Evolutionary conservation across 2,113 vertebrate genomes (phyloP).

Genomic region (Pygoscelis antarcticus): DNA sequence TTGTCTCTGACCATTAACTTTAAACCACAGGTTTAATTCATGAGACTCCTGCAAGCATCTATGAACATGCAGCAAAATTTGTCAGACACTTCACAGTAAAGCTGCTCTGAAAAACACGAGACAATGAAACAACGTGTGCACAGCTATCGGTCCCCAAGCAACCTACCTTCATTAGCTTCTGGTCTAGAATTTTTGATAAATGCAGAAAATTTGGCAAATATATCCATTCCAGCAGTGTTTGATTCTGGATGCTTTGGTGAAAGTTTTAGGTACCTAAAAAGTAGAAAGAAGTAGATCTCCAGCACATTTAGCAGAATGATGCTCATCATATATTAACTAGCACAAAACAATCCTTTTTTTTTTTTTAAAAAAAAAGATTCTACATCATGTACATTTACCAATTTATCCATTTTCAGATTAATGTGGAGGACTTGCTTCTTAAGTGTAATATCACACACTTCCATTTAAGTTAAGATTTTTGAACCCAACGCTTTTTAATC

Average conservation of each 20-base stretch:
- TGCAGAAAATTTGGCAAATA: constrained; percentile 98
- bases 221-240: constrained; percentile 97
- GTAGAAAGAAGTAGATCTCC: neutral
- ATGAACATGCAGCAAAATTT: neutral
- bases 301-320: neutral
- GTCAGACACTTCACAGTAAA: neutral
- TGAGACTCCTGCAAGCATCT: neutral
- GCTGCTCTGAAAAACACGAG: neutral
- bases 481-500: neutral
- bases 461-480: neutral
- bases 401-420: neutral
- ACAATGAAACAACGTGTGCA: rapidly evolving
- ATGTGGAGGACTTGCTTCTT: neutral
- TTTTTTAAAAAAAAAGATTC: neutral
- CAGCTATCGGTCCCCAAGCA: neutral
- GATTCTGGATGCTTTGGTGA: constrained; percentile 94
- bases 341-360: neutral
- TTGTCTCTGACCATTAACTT: neutral
- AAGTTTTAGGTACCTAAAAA: constrained; percentile 86
- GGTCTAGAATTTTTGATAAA: constrained; percentile 98
- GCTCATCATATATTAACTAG: neutral
- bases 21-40: neutral
- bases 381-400: neutral
- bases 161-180: constrained; percentile 92
- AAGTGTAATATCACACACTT: neutral